Conservation (phyloP, 1,140 invertebrate species). For the Cardiocondyla obscurior region DNA sequence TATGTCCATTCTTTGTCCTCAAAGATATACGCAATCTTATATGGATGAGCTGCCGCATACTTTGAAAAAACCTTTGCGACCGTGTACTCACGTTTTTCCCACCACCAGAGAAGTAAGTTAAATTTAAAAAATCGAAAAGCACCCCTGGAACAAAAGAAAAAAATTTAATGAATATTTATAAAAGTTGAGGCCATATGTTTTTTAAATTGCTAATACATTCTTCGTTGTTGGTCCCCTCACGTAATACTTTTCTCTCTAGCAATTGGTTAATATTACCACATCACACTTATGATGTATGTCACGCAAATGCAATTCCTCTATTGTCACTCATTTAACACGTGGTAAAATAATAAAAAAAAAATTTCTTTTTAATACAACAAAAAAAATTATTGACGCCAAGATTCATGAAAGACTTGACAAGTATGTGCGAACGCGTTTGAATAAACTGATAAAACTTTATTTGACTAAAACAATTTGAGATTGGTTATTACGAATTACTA, state of each 20-base stretch:
- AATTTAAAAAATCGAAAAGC: slow-evolving; percentile 82
- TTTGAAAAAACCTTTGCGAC: slow-evolving; percentile 87
- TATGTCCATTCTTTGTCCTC: slow-evolving; percentile 90
- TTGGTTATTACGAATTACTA: neutral
- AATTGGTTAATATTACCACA: slow-evolving; percentile 70
- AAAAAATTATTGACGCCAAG: too few relatives aligned
- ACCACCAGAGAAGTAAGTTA: slow-evolving; percentile 81
- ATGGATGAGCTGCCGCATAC: slow-evolving; percentile 85
- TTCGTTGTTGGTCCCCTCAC: slow-evolving; percentile 20
- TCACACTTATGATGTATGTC: slow-evolving; percentile 55
- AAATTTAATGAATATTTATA: neutral
- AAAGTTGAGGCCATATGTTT: slow-evolving; percentile 46
- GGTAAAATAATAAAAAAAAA: neutral
- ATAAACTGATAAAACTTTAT: neutral
- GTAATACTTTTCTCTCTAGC: slow-evolving; percentile 58
- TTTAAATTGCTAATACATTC: slow-evolving; percentile 55
- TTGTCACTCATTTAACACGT: slow-evolving; percentile 19
- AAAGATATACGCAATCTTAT: slow-evolving; percentile 89
- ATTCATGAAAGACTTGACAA: too few relatives aligned
- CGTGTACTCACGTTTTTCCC: slow-evolving; percentile 84
- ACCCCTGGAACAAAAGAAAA: slow-evolving; percentile 78
- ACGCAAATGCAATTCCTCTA: slow-evolving; percentile 49
- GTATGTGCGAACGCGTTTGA: too few relatives aligned
- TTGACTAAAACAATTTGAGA: neutral
- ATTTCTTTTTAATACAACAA: too few relatives aligned